A percentile compares a stretch with the other conserved stretches of the same genome.
These are phyloP conservation scores for Mallotus villosus DNA, from an alignment of 2,797 vertebrate genomes.

Conservation along the genomic window DNA sequence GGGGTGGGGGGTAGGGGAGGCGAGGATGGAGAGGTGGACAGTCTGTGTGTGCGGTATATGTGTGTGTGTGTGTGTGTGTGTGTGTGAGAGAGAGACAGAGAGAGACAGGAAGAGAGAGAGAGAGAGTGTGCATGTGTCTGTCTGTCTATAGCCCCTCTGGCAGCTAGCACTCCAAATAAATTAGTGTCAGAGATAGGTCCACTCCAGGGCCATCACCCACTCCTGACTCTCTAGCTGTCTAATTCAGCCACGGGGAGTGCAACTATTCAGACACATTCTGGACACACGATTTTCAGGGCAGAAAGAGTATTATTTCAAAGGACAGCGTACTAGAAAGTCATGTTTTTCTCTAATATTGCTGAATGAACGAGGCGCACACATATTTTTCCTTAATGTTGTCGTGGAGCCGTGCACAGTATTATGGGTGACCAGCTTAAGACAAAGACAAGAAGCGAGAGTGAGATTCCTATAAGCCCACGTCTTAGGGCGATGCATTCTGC, in stretches of 20 bases:
- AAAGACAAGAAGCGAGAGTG: slow-evolving; percentile 32
- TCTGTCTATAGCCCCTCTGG: slow-evolving; percentile 53
- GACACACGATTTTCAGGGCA: neutral
- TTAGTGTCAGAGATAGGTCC: slow-evolving; percentile 72
- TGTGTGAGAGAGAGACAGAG: slow-evolving; percentile 13
- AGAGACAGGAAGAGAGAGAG: no score
- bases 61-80: slow-evolving; percentile 17
- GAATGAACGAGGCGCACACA: neutral
- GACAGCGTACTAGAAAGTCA: no score
- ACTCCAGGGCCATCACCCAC: slow-evolving; percentile 59
- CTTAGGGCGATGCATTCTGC: slow-evolving; percentile 46
- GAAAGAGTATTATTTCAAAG: neutral
- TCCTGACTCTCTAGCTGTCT: slow-evolving; percentile 64
- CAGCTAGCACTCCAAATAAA: slow-evolving; percentile 69
- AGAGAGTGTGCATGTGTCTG: slow-evolving; percentile 43
- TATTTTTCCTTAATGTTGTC: neutral
- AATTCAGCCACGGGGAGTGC: slow-evolving; percentile 61
- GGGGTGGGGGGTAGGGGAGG: slow-evolving; percentile 3
- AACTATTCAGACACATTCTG: slow-evolving; percentile 27
- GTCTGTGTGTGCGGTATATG: no score
- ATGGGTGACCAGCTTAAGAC: slow-evolving; percentile 2
- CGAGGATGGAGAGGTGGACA: slow-evolving; percentile 30
- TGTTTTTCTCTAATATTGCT: neutral
- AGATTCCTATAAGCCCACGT: slow-evolving; percentile 46
- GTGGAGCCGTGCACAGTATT: neutral